These are phyloP conservation scores for Sinhomidia bicolor DNA, from an alignment of 2,888 invertebrate species.

Conservation along the genomic window DNA sequence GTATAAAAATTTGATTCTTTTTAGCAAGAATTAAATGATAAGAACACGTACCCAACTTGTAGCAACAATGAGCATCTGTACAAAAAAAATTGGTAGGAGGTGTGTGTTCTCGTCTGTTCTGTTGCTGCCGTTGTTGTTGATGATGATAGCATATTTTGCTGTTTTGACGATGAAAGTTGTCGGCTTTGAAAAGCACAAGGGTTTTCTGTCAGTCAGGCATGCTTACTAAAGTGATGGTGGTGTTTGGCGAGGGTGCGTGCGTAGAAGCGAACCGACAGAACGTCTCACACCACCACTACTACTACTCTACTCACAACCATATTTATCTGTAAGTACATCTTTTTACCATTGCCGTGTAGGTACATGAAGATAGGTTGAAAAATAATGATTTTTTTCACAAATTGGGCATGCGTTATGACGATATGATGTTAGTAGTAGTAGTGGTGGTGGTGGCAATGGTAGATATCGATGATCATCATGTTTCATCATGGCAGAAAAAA, in stretches of 20 bases:
- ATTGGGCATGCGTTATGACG: constrained; percentile 64
- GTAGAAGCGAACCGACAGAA: constrained; percentile 57
- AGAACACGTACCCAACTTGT: constrained; percentile 24
- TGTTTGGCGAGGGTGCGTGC: constrained; percentile 63
- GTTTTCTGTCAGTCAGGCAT: constrained; percentile 24
- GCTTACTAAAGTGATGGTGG: constrained; percentile 51
- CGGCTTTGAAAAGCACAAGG: constrained; percentile 50
- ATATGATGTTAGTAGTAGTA: not conserved
- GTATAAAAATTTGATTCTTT: constrained; percentile 64
- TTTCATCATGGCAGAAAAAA: constrained; percentile 2
- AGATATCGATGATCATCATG: constrained; percentile 7
- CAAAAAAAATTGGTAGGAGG: constrained; percentile 60
- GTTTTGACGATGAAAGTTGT: constrained; percentile 46
- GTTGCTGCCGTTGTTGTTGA: not conserved
- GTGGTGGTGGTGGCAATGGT: not conserved
- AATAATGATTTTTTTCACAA: constrained; percentile 56
- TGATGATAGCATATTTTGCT: constrained; percentile 15
- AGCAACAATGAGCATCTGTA: constrained; percentile 40
- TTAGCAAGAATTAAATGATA: constrained; percentile 27
- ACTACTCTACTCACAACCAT: constrained; percentile 22
- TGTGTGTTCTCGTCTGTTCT: constrained; percentile 20
- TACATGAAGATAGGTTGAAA: not conserved
- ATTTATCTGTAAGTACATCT: constrained; percentile 55
- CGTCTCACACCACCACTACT: constrained; percentile 42
- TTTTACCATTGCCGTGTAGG: not conserved